phyloP scores from a whole-genome alignment of 2,113 vertebrate species.

The Apaloderma vittatum region DNA sequence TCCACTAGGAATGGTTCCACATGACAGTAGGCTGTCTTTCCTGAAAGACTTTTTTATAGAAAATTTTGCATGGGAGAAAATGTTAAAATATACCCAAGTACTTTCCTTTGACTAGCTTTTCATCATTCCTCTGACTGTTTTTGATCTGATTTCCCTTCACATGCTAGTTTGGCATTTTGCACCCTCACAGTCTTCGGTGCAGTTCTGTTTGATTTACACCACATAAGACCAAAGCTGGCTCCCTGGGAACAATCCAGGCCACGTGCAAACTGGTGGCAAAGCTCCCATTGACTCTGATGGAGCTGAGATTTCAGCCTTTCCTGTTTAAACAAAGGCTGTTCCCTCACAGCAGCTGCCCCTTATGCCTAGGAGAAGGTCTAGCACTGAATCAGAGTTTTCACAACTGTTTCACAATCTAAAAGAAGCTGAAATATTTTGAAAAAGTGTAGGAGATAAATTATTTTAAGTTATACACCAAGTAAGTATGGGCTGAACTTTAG shows the following conservation, averaged over 20 bases:
- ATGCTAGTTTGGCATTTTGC: not conserved
- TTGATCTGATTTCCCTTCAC: not conserved
- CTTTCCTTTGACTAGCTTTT: not conserved
- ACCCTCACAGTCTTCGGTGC: not conserved
- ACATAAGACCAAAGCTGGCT: conserved; percentile 4
- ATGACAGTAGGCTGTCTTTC: not conserved
- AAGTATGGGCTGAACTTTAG: conserved; percentile 44
- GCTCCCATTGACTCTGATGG: not conserved
- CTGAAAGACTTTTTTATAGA: not conserved
- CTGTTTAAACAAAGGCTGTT: not conserved
- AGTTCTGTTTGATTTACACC: not conserved
- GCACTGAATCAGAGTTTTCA: not conserved
- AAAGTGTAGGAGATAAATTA: conserved; percentile 14
- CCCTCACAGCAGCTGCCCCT: not conserved
- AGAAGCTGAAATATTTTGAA: conserved; percentile 14
- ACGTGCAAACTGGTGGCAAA: not conserved
- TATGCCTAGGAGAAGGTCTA: not conserved
- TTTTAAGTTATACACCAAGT: conserved; percentile 2
- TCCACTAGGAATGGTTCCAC: not conserved
- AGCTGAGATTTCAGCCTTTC: not conserved
- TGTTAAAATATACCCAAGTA: not conserved
- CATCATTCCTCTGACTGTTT: not conserved
- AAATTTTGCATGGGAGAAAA: not conserved
- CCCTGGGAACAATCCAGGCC: conserved; percentile 11
- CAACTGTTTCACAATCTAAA: not conserved